Percentiles rank a stretch among this genome's conserved stretches.
These are phyloP conservation scores for Garra rufa DNA, from an alignment of 2,113 vertebrate species.

Conservation along the genomic window DNA sequence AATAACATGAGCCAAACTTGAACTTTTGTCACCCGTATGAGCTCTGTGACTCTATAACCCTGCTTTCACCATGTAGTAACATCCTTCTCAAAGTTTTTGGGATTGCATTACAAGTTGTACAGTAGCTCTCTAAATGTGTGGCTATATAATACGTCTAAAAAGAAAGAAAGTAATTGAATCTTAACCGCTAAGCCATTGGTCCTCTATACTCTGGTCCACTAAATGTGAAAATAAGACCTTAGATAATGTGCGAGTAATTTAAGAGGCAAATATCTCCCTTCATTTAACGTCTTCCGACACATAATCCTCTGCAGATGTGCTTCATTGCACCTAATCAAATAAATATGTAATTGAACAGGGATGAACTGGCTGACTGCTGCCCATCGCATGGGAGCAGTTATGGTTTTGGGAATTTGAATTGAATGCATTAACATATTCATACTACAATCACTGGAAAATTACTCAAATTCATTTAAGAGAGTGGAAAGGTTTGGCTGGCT, in stretches of 20 bases:
- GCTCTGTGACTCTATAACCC: too few species aligned
- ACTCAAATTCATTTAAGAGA: conserved; percentile 1
- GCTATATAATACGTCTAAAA: not conserved
- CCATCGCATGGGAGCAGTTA: conserved; percentile 37
- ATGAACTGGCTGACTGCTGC: conserved; percentile 37
- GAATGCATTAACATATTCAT: conserved; percentile 52
- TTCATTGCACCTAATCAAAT: conserved; percentile 43
- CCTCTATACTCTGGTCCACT: conserved; percentile 58
- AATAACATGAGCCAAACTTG: not conserved
- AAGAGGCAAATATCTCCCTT: conserved; percentile 33
- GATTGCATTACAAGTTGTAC: not conserved
- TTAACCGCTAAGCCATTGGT: not conserved
- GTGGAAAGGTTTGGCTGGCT: not conserved
- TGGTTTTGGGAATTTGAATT: conserved; percentile 8
- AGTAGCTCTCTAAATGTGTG: not conserved
- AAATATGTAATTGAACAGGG: conserved; percentile 36
- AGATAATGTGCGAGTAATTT: conserved; percentile 23
- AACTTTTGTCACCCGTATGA: not conserved
- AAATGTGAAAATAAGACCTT: conserved; percentile 21
- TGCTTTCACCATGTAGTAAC: not conserved
- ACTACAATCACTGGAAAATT: conserved; percentile 4
- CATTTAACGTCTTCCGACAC: conserved; percentile 27
- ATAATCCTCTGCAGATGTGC: conserved; percentile 39
- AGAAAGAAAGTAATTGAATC: not conserved
- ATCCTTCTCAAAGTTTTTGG: not conserved